phyloP scores from a whole-genome alignment of 2,113 vertebrate genomes.

The Rhipidura dahli region DNA sequence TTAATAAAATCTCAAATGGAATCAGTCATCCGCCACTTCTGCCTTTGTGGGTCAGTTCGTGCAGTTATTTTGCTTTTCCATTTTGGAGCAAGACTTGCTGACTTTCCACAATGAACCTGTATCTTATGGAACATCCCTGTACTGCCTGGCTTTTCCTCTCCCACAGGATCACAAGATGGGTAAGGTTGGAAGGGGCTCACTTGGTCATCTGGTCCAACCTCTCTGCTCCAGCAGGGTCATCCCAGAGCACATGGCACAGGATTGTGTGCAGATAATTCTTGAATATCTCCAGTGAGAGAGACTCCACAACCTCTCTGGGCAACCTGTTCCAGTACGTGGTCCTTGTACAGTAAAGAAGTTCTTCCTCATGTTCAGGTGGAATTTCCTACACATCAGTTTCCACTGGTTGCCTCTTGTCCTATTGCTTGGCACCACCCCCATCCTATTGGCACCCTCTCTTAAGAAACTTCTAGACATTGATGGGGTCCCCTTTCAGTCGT shows the following conservation, averaged over 20 bases:
- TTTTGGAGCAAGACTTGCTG: background rate
- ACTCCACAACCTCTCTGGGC: rapidly evolving
- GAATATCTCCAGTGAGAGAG: background rate
- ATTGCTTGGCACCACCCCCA: background rate
- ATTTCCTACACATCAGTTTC: background rate
- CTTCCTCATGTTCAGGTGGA: background rate
- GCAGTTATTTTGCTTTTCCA: background rate
- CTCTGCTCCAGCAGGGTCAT: background rate
- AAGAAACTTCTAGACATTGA: too few species aligned
- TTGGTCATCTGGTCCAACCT: background rate
- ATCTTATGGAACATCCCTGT: background rate
- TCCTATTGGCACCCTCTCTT: background rate
- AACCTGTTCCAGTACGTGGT: background rate
- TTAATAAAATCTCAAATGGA: background rate
- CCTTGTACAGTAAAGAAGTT: background rate
- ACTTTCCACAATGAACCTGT: background rate
- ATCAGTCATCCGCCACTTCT: background rate
- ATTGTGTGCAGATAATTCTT: background rate
- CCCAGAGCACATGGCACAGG: background rate
- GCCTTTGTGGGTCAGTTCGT: background rate
- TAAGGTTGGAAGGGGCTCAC: background rate
- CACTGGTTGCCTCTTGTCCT: rapidly evolving
- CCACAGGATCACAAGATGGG: too few species aligned
- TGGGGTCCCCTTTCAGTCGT: rapidly evolving
- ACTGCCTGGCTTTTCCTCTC: rapidly evolving